Evolutionary conservation across 53 echinoderm and acorn worm genomes (phyloP), one percentile per base, ranked within the genome.

Genomic region (Crossaster papposus): DNA sequence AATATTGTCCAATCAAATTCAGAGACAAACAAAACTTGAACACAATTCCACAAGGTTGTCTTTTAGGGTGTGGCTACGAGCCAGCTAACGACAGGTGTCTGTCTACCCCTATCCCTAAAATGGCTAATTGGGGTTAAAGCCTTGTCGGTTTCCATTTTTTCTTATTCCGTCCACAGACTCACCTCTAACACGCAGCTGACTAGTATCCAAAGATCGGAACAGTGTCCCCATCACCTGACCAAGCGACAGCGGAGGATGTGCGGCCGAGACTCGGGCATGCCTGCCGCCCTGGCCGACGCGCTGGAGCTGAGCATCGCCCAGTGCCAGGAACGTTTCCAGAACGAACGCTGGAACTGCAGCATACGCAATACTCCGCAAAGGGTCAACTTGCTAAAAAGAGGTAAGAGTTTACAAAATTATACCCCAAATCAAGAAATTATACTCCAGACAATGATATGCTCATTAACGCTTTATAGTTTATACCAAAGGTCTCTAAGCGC

Each of bases 341-440:
- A 96, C 72, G 99, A 99, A 37, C 72, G 99, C 64, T 99, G 99
- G 99, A 96, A 99, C 81, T 99, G 99, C 81, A 95, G 90, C 72
- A 51, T 97, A 28, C 80, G 89, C 24, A 90, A 92, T 33, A 91
- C 93, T 30, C 58, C 94, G 20, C 90, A 99, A 34, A 89, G 94
- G 86, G 32, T 91, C 31, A 99, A 96, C 83, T 54, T 99, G 28
- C 79, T 99, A 14, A 90, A 93, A 65, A 94, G 86, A 31, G 94
- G 99, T 99, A 94, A 89, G 94, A 88, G 79, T 12, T 36, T 18
- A 12, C 30, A 51, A 26, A 0, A 68, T 68, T 44, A 44, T n/a
- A n/a, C n/a, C n/a, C n/a, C n/a, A n/a, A n/a, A n/a, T n/a, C n/a
- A n/a, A n/a, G n/a, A n/a, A n/a, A n/a, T n/a, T n/a, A n/a, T n/a